Evolutionary conservation across 2,888 invertebrate species (phyloP), one percentile per base, ranked within the genome.

Genomic region (Lasioglossum calceatum): DNA sequence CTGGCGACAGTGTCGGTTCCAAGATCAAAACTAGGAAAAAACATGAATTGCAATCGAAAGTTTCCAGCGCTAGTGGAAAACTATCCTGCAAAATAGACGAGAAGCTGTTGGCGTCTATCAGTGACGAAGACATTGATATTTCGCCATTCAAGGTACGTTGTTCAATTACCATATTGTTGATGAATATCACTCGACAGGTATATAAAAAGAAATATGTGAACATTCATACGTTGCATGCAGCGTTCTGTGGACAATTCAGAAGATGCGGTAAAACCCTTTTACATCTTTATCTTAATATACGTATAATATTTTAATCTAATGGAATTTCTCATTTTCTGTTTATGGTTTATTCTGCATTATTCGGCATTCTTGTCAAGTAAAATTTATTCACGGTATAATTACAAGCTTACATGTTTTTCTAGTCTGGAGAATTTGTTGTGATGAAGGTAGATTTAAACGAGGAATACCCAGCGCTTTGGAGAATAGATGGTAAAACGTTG

Each of bases 341-440:
- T 67, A 54, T 32, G 36, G 7, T 64, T 70, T 44, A 44, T 64
- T 64, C 64, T 39, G 16, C 23, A 27, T 50, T 36, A 54, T n/a
- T 39, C 23, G 23, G 7, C 12, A 16, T n/a, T 36, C 10, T 8
- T 14, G 12, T 44, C 4, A 44, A 72, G 27, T 19, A 5, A 7
- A 50, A 67, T 75, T 44, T 58, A 44, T 76, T 85, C 19, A 54
- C 44, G 16, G n/a, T 14, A 5, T 77, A 77, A 36, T 71, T 67
- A 79, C 39, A 36, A 36, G 44, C 19, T 44, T 80, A 2, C 54
- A 70, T 54, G 58, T 61, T 70, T 96, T 96, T 79, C 95, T 71
- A 98, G 98, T 97, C 97, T 88, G 98, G 98, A 71, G 98, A 98
- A 94, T 99, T 98, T 96, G 97, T 99, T 88, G 98, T 98, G 64